phyloP scores from a whole-genome alignment of 2,113 vertebrate species.

The Festucalex cinctus region DNA sequence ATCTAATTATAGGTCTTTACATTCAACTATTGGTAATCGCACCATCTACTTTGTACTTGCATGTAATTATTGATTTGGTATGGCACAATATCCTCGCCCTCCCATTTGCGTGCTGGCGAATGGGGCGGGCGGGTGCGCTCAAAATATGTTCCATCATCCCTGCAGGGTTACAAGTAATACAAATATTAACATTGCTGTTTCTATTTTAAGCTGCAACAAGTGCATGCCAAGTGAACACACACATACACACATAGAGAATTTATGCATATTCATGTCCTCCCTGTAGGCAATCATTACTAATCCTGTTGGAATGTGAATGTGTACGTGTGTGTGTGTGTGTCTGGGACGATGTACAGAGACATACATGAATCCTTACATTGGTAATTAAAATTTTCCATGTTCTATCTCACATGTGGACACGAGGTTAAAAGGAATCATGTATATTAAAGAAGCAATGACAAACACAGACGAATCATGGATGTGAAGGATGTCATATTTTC shows the following conservation, averaged over 20 bases:
- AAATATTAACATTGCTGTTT: background rate
- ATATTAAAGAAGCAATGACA: background rate
- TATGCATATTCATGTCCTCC: constrained; percentile 6
- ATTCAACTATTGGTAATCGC: constrained; percentile 38
- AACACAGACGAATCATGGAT: background rate
- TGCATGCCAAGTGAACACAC: background rate
- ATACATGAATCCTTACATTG: background rate
- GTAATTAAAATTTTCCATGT: constrained; percentile 1
- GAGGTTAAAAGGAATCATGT: background rate
- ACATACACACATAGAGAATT: too few species aligned
- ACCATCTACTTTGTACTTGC: constrained; percentile 35
- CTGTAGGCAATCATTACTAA: background rate
- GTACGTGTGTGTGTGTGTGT: background rate
- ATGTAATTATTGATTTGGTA: background rate
- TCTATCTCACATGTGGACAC: background rate
- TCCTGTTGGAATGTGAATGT: background rate
- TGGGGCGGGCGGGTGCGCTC: background rate
- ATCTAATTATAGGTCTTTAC: constrained; percentile 33
- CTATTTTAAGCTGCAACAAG: constrained; percentile 2
- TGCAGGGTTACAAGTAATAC: background rate
- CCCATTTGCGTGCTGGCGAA: background rate
- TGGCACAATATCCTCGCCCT: background rate
- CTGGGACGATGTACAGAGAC: background rate
- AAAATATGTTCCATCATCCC: background rate
- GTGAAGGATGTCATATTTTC: background rate